These are phyloP conservation scores for Dendrocincla fuliginosa DNA, from an alignment of 2,797 vertebrate species.

Conservation along the genomic window DNA sequence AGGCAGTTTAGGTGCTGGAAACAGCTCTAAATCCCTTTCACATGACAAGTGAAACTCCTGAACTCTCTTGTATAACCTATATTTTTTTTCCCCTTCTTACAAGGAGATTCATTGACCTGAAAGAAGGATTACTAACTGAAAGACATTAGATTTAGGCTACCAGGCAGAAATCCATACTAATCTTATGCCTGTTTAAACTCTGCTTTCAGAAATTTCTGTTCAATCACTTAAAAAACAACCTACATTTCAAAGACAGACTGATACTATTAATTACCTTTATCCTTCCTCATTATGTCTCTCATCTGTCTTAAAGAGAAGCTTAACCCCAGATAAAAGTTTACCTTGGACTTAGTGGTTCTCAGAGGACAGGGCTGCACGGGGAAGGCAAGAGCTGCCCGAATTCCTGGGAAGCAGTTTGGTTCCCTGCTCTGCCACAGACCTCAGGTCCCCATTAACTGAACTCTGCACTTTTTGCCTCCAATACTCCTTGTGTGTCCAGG, in stretches of 20 bases:
- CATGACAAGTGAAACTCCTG: background rate
- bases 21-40: background rate
- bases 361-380: background rate
- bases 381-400: background rate
- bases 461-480: background rate
- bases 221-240: background rate
- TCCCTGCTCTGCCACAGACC: background rate
- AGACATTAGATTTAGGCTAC: background rate
- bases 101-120: slow-evolving; percentile 12
- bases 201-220: slow-evolving; percentile 13
- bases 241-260: background rate
- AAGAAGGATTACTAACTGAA: slow-evolving; percentile 14
- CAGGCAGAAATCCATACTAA: slow-evolving; percentile 35
- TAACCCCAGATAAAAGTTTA: background rate
- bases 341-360: background rate
- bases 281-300: background rate
- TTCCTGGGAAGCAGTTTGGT: background rate
- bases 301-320: background rate
- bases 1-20: background rate
- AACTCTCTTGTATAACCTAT: background rate
- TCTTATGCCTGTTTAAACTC: background rate
- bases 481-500: fast-evolving
- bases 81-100: background rate
- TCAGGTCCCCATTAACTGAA: fast-evolving
- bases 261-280: slow-evolving; percentile 9